These are phyloP conservation scores for Aphrocallistes beatrix DNA, from an alignment of 37 sponge, comb jelly and placozoan genomes.

Conservation along the genomic window DNA sequence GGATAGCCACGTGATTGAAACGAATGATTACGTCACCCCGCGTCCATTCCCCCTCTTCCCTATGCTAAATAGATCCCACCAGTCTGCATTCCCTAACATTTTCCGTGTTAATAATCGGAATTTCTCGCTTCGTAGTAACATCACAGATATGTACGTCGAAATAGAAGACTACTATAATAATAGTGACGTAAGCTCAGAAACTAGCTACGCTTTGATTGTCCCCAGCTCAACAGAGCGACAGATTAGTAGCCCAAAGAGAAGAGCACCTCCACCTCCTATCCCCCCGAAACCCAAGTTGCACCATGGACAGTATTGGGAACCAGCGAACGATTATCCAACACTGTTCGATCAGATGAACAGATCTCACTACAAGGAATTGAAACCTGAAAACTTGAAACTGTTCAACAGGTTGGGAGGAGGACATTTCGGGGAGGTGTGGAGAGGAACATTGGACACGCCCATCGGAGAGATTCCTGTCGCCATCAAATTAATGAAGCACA, in stretches of 20 bases:
- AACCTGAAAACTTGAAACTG: background rate
- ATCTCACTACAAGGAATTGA: background rate
- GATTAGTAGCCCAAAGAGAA: background rate
- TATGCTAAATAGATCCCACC: too few species aligned
- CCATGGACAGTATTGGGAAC: background rate
- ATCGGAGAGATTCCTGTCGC: background rate
- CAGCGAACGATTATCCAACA: background rate
- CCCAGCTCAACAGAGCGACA: background rate
- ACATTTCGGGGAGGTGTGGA: background rate
- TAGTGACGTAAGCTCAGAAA: background rate
- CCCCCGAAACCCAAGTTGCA: background rate
- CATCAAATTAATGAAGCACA: background rate
- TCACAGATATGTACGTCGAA: background rate
- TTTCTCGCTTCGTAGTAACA: background rate
- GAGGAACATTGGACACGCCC: background rate
- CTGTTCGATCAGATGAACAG: background rate
- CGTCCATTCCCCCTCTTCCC: too few species aligned
- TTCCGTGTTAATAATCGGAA: background rate
- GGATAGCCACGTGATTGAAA: too few species aligned
- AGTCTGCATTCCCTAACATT: background rate
- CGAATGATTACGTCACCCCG: too few species aligned
- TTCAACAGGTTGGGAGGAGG: background rate
- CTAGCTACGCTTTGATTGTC: background rate
- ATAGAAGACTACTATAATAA: background rate
- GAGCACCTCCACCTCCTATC: background rate